These are phyloP conservation scores for Agrilus cyanescens DNA, from an alignment of 2,888 invertebrate species.

Conservation along the genomic window DNA sequence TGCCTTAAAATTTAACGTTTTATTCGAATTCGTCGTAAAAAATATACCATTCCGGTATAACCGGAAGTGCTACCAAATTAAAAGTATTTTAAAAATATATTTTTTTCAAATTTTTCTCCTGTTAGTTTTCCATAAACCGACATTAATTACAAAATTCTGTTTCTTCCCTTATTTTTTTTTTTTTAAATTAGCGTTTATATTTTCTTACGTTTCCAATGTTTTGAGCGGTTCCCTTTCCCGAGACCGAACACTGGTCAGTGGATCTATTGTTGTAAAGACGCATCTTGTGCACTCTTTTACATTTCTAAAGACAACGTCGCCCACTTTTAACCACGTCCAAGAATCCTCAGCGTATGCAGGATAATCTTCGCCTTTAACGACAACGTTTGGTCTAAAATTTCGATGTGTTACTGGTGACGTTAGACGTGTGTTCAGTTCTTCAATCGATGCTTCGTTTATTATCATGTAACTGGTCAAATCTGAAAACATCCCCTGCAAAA, in stretches of 20 bases:
- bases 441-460: slow-evolving; percentile 40
- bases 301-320: slow-evolving; percentile 37
- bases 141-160: no score
- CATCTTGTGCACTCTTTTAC: slow-evolving; percentile 46
- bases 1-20: no score
- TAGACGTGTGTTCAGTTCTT: slow-evolving; percentile 39
- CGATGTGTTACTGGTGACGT: slow-evolving; percentile 30
- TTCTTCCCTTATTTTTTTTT: no score
- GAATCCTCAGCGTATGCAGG: slow-evolving; percentile 40
- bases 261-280: slow-evolving; percentile 35
- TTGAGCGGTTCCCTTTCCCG: slow-evolving; percentile 38
- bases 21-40: no score
- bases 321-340: slow-evolving; percentile 47
- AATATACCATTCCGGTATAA: no score
- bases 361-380: slow-evolving; percentile 35
- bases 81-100: no score
- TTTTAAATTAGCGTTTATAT: no score
- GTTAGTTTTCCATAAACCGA: no score
- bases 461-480: slow-evolving; percentile 43
- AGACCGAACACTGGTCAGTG: slow-evolving; percentile 36
- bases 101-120: no score
- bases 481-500: slow-evolving; percentile 37
- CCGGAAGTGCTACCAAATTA: no score
- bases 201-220: slow-evolving; percentile 39
- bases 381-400: slow-evolving; percentile 46